phyloP scores from a whole-genome alignment of 1,140 invertebrate genomes.

The Leucophenga varia region DNA sequence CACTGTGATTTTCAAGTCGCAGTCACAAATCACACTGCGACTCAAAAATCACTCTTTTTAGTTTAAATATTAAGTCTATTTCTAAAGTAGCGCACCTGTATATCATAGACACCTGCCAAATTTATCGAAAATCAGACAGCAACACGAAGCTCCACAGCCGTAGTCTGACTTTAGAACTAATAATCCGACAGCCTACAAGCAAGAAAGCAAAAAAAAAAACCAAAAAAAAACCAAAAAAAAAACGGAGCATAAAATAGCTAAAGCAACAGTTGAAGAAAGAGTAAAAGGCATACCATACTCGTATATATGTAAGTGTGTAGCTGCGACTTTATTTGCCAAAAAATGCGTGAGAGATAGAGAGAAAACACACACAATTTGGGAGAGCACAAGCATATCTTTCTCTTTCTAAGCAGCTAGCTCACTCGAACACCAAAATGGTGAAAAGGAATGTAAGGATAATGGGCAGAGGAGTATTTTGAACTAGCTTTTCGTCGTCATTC shows the following conservation, averaged over 20 bases:
- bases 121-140: too few relatives aligned
- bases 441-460: too few relatives aligned
- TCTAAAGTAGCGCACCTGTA: too few relatives aligned
- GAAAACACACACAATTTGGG: too few relatives aligned
- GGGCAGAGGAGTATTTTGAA: slow-evolving; percentile 11
- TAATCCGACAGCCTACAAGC: slow-evolving; percentile 53
- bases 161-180: slow-evolving; percentile 54
- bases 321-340: slow-evolving; percentile 28
- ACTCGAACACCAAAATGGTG: slow-evolving; percentile 7
- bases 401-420: slow-evolving; percentile 25
- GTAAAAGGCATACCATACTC: slow-evolving; percentile 8
- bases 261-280: slow-evolving; percentile 22
- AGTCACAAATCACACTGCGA: too few relatives aligned
- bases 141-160: slow-evolving; percentile 15
- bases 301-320: slow-evolving; percentile 7
- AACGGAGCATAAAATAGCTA: slow-evolving; percentile 36
- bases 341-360: neutral
- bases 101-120: too few relatives aligned
- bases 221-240: slow-evolving; percentile 19
- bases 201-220: slow-evolving; percentile 17
- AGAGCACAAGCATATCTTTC: slow-evolving; percentile 32
- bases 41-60: too few relatives aligned
- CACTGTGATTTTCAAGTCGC: too few relatives aligned
- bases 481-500: slow-evolving; percentile 55
- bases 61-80: too few relatives aligned